phyloP scores from a whole-genome alignment of 2,113 vertebrate species.

The Engraulis encrasicolus region DNA sequence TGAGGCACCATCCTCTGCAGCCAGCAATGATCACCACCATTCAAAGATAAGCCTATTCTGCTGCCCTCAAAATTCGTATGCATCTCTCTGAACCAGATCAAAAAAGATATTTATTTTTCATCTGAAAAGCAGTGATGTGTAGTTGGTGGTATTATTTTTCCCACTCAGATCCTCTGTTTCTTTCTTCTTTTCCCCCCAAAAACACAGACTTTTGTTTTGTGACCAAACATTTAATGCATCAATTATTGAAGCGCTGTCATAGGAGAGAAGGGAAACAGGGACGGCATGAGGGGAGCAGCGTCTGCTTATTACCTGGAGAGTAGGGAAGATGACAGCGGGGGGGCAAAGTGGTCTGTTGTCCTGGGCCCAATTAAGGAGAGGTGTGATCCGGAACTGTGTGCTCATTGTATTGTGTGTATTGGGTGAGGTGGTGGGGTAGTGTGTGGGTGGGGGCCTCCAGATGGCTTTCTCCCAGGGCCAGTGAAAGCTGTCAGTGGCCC shows the following conservation, averaged over 20 bases:
- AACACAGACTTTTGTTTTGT: constrained; percentile 16
- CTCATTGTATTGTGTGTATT: too few relatives aligned
- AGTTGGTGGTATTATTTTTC: background rate
- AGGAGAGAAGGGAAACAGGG: background rate
- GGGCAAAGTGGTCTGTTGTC: too few relatives aligned
- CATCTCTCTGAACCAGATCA: background rate
- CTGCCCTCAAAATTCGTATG: background rate
- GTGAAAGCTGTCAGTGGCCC: too few relatives aligned
- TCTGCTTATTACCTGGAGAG: constrained; percentile 35
- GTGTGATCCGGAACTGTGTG: too few relatives aligned
- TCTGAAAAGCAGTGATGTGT: background rate
- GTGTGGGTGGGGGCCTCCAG: too few relatives aligned
- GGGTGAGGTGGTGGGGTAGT: too few relatives aligned
- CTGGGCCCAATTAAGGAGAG: too few relatives aligned
- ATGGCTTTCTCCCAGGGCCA: too few relatives aligned
- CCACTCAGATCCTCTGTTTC: background rate
- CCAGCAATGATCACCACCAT: background rate
- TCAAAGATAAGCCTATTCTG: background rate
- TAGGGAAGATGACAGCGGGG: too few relatives aligned
- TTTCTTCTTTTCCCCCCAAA: background rate
- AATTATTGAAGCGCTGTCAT: constrained; percentile 35
- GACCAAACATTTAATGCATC: constrained; percentile 23
- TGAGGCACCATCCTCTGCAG: background rate
- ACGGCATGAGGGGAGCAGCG: background rate
- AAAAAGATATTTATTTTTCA: background rate